phyloP scores from a whole-genome alignment of 2,888 invertebrate species.

The Nephrotoma guestfalica region DNA sequence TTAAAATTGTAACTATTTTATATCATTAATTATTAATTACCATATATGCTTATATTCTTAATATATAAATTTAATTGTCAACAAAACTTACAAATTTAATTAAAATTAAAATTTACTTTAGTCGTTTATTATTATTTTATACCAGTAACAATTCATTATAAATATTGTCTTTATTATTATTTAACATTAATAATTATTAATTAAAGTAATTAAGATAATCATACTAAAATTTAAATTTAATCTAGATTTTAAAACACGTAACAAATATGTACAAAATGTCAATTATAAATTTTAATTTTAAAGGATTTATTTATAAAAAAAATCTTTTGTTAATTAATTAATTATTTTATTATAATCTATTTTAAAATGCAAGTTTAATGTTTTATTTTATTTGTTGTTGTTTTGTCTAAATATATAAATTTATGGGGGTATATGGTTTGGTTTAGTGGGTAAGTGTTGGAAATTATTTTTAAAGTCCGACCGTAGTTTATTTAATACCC shows the following conservation, averaged over 20 bases:
- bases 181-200: not conserved
- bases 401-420: too few relatives aligned
- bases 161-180: not conserved
- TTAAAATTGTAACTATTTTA: not conserved
- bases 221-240: not conserved
- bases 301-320: not conserved
- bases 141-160: not conserved
- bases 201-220: not conserved
- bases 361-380: too few relatives aligned
- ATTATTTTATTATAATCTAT: too few relatives aligned
- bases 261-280: not conserved
- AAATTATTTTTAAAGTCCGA: too few relatives aligned
- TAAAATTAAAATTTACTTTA: not conserved
- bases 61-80: not conserved
- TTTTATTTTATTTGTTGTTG: too few relatives aligned
- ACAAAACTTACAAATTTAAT: not conserved
- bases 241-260: not conserved
- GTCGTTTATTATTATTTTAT: not conserved
- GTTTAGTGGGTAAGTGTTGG: too few relatives aligned
- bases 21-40: not conserved
- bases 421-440: too few relatives aligned
- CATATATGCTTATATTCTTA: not conserved
- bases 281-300: not conserved
- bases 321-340: not conserved
- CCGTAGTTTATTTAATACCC: too few relatives aligned